Evolutionary conservation across 2,888 invertebrate genomes (phyloP).

Genomic region (Plagodis dolabraria): DNA sequence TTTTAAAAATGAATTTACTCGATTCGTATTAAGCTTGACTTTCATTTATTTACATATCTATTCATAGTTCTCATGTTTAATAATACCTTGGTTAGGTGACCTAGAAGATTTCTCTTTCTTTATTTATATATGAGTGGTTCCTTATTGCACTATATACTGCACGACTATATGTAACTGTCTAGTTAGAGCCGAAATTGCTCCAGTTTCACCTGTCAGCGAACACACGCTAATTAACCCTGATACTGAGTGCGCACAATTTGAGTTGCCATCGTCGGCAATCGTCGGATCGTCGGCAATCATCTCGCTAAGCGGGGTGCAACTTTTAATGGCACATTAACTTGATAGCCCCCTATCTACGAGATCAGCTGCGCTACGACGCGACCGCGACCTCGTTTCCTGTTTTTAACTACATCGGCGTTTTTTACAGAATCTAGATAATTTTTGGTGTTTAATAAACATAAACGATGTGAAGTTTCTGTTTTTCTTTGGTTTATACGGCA

Average conservation of each 20-base stretch:
- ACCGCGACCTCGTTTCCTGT: slow-evolving; percentile 50
- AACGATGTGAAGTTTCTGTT: too few relatives aligned
- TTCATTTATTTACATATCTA: too few relatives aligned
- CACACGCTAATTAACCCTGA: slow-evolving; percentile 27
- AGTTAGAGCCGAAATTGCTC: background rate
- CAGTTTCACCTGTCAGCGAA: background rate
- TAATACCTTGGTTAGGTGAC: too few relatives aligned
- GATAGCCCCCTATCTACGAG: slow-evolving; percentile 46
- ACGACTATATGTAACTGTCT: too few relatives aligned
- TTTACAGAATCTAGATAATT: background rate
- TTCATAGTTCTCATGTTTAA: too few relatives aligned
- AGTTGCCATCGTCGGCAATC: slow-evolving; percentile 16
- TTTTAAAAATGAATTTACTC: too few relatives aligned
- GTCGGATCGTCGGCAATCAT: slow-evolving; percentile 31
- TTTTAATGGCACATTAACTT: slow-evolving; percentile 66
- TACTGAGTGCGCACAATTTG: slow-evolving; percentile 23
- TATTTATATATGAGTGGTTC: too few relatives aligned
- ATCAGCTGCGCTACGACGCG: slow-evolving; percentile 32
- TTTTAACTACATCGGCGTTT: slow-evolving; percentile 33
- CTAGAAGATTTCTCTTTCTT: too few relatives aligned
- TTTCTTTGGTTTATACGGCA: too few relatives aligned
- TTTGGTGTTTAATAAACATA: background rate
- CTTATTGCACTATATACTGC: too few relatives aligned
- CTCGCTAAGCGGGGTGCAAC: slow-evolving; percentile 45
- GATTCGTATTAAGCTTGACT: too few relatives aligned